phyloP scores from a whole-genome alignment of 2,113 vertebrate genomes.

The Podilymbus podiceps region DNA sequence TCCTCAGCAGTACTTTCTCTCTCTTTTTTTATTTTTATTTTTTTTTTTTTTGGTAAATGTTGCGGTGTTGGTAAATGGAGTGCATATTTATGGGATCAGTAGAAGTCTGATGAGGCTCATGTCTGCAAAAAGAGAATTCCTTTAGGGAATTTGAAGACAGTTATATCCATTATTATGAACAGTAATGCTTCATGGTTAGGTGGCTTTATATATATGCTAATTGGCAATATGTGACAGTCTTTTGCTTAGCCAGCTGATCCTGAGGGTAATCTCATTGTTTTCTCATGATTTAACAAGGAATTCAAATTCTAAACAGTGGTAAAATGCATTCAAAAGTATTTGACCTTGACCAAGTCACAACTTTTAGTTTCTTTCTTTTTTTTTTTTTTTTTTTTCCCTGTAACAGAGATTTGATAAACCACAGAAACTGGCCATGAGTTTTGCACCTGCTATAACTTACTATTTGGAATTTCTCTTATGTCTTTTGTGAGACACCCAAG shows the following conservation, averaged over 20 bases:
- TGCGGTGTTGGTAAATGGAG: background rate
- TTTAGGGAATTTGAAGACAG: background rate
- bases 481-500: background rate
- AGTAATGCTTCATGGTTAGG: background rate
- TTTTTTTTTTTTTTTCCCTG: conserved; percentile 16
- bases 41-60: background rate
- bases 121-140: background rate
- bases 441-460: background rate
- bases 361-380: conserved; percentile 3
- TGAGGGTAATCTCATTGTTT: background rate
- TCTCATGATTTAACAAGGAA: background rate
- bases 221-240: background rate
- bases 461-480: background rate
- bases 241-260: background rate
- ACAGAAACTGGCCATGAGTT: background rate
- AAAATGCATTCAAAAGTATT: background rate
- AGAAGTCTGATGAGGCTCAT: background rate
- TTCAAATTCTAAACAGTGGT: background rate
- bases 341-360: conserved; percentile 2
- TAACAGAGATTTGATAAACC: background rate
- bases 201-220: background rate
- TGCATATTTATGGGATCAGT: background rate
- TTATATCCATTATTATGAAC: background rate
- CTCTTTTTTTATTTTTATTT: too few species aligned
- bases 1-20: background rate